Base-by-base conservation (phyloP, 2,888 invertebrate species). In the Drosophila neonasuta region DNA sequence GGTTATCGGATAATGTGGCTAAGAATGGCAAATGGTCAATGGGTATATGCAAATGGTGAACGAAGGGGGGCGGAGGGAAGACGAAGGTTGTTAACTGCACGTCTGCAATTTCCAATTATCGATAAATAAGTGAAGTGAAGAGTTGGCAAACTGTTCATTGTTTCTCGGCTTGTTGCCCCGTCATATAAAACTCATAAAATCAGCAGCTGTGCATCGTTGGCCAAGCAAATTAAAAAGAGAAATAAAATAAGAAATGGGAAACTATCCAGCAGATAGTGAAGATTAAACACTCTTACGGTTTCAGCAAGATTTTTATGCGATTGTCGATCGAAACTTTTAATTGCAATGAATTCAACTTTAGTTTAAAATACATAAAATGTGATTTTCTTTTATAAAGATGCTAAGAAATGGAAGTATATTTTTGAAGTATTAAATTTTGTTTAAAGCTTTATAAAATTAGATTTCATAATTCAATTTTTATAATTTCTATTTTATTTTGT, bases 81-180 rank as follows among this genome's bases (percentile, higher is more conserved):
- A 6, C 24, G 13, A 55, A 13, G 24, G 32, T 32, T 17, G 7
- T 29, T 9, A 20, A 45, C 59, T 54, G 73, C 71, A 64, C 70
- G 61, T 62, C 72, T 68, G 71, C 66, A 60, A 66, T 71, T 84
- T 84, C 74, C 81, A 83, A 86, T 86, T 86, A 86, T 81, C 84
- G 76, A 79, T 86, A 77, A 86, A 86, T 79, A 84, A 75, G 63
- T 74, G 69, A 77, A 71, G 66, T 74, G 68, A 76, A 79, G 71
- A 81, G 86, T 57, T 78, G 79, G 66, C 65, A 68, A 70, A 71
- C 67, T 71, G 72, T 11, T 55, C 9, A 55, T 39, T 61, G 60
- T 51, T 44, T 8, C 36, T 34, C 3, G n/a, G 42, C 32, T 39
- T 30, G 24, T 34, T 57, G 41, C 36, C n/a, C 46, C 34, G 56